Evolutionary conservation across 2,888 invertebrate species (phyloP).

Genomic region (Branchipolynoe longqiensis): DNA sequence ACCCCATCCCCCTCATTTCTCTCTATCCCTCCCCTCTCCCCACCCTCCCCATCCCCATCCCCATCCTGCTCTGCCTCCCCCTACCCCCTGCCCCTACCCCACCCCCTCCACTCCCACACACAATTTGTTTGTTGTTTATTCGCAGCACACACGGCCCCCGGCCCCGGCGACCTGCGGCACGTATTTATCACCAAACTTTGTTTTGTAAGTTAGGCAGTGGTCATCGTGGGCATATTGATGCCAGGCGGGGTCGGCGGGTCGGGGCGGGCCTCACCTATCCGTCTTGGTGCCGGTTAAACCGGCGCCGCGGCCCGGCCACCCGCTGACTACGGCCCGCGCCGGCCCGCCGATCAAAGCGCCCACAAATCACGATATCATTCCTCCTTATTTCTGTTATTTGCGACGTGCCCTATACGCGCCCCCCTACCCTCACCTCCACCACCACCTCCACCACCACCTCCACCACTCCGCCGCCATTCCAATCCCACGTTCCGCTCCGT

Average conservation of each 20-base stretch:
- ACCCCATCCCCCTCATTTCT: too few species aligned
- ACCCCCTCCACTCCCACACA: neutral
- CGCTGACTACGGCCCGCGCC: neutral
- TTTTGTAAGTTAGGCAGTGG: constrained; percentile 56
- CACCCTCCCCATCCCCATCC: neutral
- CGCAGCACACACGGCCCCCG: neutral
- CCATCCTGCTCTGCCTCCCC: neutral
- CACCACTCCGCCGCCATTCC: too few species aligned
- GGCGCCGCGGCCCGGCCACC: neutral
- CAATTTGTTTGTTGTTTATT: constrained; percentile 51
- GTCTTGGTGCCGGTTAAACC: constrained; percentile 53
- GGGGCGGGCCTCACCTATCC: neutral
- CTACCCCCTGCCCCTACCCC: neutral
- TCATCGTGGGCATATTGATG: constrained; percentile 43
- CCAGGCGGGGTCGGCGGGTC: neutral
- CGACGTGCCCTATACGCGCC: too few species aligned
- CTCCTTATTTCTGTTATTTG: constrained; percentile 47
- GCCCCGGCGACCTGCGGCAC: neutral
- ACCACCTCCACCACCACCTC: too few species aligned
- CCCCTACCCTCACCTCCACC: too few species aligned
- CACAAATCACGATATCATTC: constrained; percentile 52
- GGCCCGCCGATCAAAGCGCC: constrained; percentile 26
- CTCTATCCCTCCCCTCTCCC: neutral
- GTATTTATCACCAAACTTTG: constrained; percentile 56
- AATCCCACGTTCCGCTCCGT: too few species aligned